Base-by-base conservation (phyloP, 1,140 invertebrate species). In the Trigoniulus corallinus region DNA sequence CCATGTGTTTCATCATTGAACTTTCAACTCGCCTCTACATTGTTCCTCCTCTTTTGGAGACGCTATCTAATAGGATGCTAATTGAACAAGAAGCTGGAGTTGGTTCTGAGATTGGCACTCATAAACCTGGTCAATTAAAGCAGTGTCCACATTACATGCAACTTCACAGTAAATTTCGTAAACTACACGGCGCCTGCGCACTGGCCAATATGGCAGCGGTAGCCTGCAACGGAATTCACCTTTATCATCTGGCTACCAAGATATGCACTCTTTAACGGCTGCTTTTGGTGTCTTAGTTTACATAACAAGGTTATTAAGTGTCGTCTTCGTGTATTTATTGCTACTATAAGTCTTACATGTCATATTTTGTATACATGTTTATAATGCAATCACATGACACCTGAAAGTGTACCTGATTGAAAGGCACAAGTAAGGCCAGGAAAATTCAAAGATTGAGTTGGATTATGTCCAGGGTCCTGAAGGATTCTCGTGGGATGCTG, bases 181-280 rank as follows among this genome's bases (percentile, higher is more conserved):
- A 70, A 2, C 68, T 76, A 22, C 82, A 86, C 61, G 74, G 77
- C 29, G 68, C 64, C 27, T 78, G 82, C 50, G 81, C 81, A 1
- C 74, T 81, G 55, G 79, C 78, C 18, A 84, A 83, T 58, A 74
- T 86, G 58, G 62, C 78, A 7, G 72, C 79, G 0, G 76, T 86
- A 64, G 74, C 69, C 2, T 84, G 80, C 58, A 82, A 79, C 10
- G 72, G 75, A 20, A 63, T 81, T 46, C 80, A 82, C 59, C 64
- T 82, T 27, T 71, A 79, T 64, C 80, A 80, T 62, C 65, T 83
- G 54, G 72, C 78, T 40, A 72, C 70, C n/a, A n/a, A n/a, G n/a
- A n/a, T n/a, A n/a, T n/a, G n/a, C n/a, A n/a, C n/a, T n/a, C n/a
- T n/a, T n/a, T n/a, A n/a, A n/a, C n/a, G n/a, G n/a, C n/a, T n/a